Evolutionary conservation across 2,797 vertebrate genomes (phyloP).

Genomic region (Calcarius lapponicus): DNA sequence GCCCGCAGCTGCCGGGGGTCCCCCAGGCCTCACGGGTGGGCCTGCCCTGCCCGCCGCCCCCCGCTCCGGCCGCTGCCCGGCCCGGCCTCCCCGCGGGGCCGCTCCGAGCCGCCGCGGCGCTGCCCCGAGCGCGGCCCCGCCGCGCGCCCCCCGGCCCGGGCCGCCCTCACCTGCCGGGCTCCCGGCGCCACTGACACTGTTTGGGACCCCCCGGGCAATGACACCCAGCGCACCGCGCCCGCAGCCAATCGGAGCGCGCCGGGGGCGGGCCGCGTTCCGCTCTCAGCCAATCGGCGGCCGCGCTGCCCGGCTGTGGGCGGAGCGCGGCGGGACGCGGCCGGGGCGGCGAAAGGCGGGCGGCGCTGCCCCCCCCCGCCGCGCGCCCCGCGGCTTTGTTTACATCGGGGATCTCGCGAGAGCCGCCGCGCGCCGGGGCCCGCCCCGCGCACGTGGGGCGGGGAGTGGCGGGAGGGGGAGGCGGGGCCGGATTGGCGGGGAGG

Average conservation of each 20-base stretch:
- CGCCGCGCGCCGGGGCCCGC: too few species aligned
- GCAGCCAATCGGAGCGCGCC: background rate
- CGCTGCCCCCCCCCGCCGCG: background rate
- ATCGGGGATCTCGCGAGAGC: background rate
- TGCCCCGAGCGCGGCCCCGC: background rate
- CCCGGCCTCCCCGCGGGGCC: background rate
- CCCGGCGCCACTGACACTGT: background rate
- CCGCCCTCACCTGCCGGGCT: background rate
- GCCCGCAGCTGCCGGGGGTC: background rate
- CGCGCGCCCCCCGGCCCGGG: background rate
- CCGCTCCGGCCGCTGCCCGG: background rate
- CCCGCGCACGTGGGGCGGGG: too few species aligned
- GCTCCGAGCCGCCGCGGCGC: background rate
- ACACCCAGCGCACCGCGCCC: background rate
- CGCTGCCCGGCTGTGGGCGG: background rate
- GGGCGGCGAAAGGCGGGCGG: background rate
- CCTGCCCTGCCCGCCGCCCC: background rate
- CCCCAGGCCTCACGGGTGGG: background rate
- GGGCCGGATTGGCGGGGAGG: background rate
- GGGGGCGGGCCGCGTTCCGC: background rate
- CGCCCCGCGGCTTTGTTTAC: background rate
- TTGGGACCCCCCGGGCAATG: background rate
- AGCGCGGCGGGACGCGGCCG: background rate
- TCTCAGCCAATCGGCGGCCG: background rate
- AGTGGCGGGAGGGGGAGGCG: background rate